A percentile compares a stretch with the other conserved stretches of the same genome.
These are phyloP conservation scores for Acleris emargana DNA, from an alignment of 2,888 invertebrate genomes.

Conservation along the genomic window DNA sequence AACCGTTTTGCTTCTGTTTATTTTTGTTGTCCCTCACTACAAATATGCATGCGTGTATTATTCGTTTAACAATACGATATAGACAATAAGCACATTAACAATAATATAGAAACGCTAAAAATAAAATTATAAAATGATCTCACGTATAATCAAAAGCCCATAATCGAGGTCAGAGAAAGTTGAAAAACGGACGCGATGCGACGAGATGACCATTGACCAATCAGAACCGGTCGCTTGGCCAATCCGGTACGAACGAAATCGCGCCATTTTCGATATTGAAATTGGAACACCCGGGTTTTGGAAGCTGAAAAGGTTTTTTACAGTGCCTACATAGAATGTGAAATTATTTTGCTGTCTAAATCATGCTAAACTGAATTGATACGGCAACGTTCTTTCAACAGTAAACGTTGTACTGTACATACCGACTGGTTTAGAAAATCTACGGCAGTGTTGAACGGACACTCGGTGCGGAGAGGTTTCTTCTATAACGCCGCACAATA, in stretches of 20 bases:
- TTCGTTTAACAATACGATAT: constrained; percentile 6
- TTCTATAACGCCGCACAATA: constrained; percentile 45
- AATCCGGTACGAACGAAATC: constrained; percentile 40
- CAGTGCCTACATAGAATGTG: constrained; percentile 12
- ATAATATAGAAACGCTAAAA: not conserved
- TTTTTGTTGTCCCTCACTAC: not conserved
- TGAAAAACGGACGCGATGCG: constrained; percentile 66
- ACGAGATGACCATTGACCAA: constrained; percentile 66
- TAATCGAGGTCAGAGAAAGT: constrained; percentile 79
- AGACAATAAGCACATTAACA: not conserved
- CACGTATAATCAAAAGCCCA: constrained; percentile 50
- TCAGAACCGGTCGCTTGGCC: constrained; percentile 62
- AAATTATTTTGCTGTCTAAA: constrained; percentile 14
- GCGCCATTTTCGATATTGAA: constrained; percentile 42
- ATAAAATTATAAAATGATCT: constrained; percentile 23
- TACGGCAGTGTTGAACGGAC: constrained; percentile 65
- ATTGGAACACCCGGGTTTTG: constrained; percentile 40
- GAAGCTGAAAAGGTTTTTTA: constrained; percentile 32
- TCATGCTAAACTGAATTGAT: constrained; percentile 19
- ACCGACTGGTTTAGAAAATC: constrained; percentile 35
- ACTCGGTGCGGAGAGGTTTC: constrained; percentile 64
- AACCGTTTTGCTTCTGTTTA: not conserved
- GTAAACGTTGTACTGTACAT: constrained; percentile 1
- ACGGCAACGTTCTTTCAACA: constrained; percentile 15
- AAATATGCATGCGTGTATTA: not conserved